Percentiles rank a stretch among this genome's conserved stretches.
Conservation (phyloP, 2,888 invertebrate species). For the Frankliniella fusca region DNA sequence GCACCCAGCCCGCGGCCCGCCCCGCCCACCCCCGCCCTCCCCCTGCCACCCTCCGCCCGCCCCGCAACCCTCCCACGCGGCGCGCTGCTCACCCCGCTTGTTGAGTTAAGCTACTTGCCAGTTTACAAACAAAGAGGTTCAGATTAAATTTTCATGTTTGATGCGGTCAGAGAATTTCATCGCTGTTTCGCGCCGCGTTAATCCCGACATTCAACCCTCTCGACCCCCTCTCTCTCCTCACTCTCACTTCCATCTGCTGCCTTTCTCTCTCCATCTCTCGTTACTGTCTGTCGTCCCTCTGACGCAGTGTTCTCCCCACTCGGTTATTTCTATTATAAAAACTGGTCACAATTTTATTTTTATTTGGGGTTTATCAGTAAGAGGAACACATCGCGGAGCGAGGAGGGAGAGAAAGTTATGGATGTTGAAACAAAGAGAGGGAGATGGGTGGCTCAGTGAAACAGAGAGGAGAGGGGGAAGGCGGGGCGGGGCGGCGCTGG, state of each 20-base stretch:
- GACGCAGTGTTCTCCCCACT: no score
- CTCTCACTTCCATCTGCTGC: no score
- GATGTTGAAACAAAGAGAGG: not conserved
- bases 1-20: not conserved
- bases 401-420: not conserved
- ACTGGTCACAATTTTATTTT: no score
- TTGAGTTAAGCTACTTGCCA: constrained; percentile 26
- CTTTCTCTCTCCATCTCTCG: no score
- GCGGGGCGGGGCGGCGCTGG: no score
- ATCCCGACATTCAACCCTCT: not conserved
- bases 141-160: constrained; percentile 10
- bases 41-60: not conserved
- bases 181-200: not conserved
- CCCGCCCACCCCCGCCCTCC: not conserved
- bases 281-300: no score
- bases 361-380: no score
- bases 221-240: no score
- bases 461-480: not conserved
- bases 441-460: not conserved
- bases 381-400: not conserved
- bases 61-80: not conserved
- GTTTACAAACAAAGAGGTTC: constrained; percentile 10
- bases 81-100: not conserved
- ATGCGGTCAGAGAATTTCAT: constrained; percentile 13
- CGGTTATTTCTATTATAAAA: no score